phyloP scores from a whole-genome alignment of 2,888 invertebrate species.

The Epinotia nisella region DNA sequence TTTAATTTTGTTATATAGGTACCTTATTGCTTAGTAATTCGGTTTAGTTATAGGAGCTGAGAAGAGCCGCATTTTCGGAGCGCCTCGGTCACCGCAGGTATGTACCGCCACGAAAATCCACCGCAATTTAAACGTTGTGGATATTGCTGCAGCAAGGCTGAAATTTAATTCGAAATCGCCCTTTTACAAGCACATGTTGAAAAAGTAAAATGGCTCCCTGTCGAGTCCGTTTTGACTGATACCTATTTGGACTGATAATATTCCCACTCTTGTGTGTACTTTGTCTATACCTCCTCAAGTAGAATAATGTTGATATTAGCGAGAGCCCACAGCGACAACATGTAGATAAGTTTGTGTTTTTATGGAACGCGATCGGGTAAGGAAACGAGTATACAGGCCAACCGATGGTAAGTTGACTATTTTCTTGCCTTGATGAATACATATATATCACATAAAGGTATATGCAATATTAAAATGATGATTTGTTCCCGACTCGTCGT shows the following conservation, averaged over 20 bases:
- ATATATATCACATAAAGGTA: too few species aligned
- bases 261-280: background rate
- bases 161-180: slow-evolving; percentile 27
- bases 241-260: too few species aligned
- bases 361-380: too few species aligned
- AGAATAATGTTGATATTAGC: too few species aligned
- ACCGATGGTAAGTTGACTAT: too few species aligned
- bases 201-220: background rate
- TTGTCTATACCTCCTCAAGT: too few species aligned
- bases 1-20: slow-evolving; percentile 7
- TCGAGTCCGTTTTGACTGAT: background rate
- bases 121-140: slow-evolving; percentile 21
- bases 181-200: background rate
- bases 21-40: slow-evolving; percentile 17
- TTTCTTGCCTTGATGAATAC: too few species aligned
- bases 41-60: slow-evolving; percentile 9
- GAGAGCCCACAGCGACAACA: too few species aligned
- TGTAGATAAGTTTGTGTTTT: too few species aligned
- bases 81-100: slow-evolving; percentile 24
- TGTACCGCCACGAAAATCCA: slow-evolving; percentile 18
- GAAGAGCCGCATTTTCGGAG: slow-evolving; percentile 31
- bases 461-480: too few species aligned
- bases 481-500: too few species aligned
- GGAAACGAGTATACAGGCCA: too few species aligned
- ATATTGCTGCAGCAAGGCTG: slow-evolving; percentile 12